A percentile compares a stretch with the other conserved stretches of the same genome.
Evolutionary conservation across 2,113 vertebrate genomes (phyloP).

Genomic region (Tragelaphus strepsiceros): DNA sequence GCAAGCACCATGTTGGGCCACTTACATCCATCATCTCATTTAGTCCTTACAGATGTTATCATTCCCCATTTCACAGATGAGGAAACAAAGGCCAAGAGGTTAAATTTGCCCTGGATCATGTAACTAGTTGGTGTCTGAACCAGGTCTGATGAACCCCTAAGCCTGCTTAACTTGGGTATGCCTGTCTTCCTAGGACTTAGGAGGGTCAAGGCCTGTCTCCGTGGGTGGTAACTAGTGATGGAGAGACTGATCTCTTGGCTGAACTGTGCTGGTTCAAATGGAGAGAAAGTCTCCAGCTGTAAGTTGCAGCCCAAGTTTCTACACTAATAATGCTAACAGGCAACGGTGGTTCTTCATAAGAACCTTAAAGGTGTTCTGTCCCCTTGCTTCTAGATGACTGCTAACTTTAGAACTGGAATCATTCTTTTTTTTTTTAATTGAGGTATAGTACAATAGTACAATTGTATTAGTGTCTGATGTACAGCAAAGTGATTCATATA

Average conservation of each 20-base stretch:
- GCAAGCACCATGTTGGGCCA: not conserved
- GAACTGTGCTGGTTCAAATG: not conserved
- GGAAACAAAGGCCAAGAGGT: not conserved
- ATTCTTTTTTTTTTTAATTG: not conserved
- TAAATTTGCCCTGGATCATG: not conserved
- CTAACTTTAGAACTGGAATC: not conserved
- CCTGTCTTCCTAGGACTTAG: not conserved
- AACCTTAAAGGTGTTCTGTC: not conserved
- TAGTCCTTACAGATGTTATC: not conserved
- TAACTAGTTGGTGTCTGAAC: not conserved
- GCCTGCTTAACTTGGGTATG: not conserved
- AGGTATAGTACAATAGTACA: not conserved
- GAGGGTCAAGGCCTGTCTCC: not conserved
- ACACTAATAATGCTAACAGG: not conserved
- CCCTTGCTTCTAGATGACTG: not conserved
- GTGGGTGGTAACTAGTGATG: not conserved
- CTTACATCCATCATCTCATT: not conserved
- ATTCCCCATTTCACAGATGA: not conserved
- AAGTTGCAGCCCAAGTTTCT: not conserved
- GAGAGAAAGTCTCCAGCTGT: not conserved
- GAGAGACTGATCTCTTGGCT: not conserved
- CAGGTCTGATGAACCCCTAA: not conserved
- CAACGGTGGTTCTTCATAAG: not conserved
- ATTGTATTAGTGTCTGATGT: not conserved
- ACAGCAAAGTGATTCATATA: not conserved